These are phyloP conservation scores for Pangasius larnaudii DNA, from an alignment of 2,797 vertebrate genomes.

Conservation along the genomic window DNA sequence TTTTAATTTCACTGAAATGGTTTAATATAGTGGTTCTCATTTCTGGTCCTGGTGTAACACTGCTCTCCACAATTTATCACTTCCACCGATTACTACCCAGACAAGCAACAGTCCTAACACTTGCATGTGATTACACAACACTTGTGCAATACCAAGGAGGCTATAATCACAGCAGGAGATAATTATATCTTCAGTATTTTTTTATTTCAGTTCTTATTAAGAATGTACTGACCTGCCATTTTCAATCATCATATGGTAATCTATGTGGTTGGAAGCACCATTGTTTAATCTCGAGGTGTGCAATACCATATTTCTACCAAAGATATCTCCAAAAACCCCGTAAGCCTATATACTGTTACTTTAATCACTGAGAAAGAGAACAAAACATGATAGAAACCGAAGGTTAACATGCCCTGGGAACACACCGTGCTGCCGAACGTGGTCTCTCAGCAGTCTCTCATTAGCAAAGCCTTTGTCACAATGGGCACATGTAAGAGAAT, in stretches of 20 bases:
- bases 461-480: slow-evolving; percentile 78
- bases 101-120: not conserved
- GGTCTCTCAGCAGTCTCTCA: slow-evolving; percentile 77
- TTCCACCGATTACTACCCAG: not conserved
- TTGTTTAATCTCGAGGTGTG: not conserved
- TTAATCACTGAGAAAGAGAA: not conserved
- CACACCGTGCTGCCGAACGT: slow-evolving; percentile 73
- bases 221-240: not conserved
- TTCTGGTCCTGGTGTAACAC: not conserved
- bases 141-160: not conserved
- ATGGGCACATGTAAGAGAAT: slow-evolving; percentile 77
- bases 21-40: not conserved
- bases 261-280: no score
- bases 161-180: slow-evolving; percentile 1
- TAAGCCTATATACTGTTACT: not conserved
- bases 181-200: not conserved
- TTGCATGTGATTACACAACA: slow-evolving; percentile 3
- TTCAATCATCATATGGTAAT: not conserved
- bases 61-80: not conserved
- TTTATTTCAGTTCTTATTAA: not conserved
- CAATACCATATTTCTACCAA: not conserved
- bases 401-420: not conserved
- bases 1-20: not conserved
- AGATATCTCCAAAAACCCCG: not conserved
- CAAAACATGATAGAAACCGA: not conserved